Evolutionary conservation across 1,140 invertebrate species (phyloP).

Genomic region (Apis cerana): DNA sequence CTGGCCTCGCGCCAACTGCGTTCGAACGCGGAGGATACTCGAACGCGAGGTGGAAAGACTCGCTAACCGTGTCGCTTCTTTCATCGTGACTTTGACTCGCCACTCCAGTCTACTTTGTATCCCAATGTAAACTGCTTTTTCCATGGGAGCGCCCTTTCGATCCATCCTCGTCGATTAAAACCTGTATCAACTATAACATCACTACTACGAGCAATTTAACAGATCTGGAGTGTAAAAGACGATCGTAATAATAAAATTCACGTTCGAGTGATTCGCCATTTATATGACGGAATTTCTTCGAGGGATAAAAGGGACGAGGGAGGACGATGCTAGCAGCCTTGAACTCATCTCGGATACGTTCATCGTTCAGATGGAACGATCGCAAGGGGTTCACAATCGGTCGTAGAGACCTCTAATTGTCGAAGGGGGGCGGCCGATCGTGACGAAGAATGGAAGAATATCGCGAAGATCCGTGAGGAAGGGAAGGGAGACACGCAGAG

Average conservation of each 20-base stretch:
- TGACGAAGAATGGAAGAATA: slow-evolving; percentile 3
- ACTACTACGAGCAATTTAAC: neutral
- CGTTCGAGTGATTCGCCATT: too few species aligned
- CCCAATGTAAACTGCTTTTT: slow-evolving; percentile 39
- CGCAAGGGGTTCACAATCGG: slow-evolving; percentile 6
- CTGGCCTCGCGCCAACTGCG: slow-evolving; percentile 9
- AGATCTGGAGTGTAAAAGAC: neutral
- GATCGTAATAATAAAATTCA: too few species aligned
- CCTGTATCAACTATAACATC: too few species aligned
- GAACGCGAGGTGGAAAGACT: neutral
- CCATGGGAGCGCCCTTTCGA: slow-evolving; percentile 13
- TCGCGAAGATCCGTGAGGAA: neutral
- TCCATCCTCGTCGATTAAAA: slow-evolving; percentile 5
- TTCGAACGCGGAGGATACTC: too few species aligned
- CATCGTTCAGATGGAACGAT: neutral
- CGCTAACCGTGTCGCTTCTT: neutral
- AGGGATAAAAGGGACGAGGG: neutral
- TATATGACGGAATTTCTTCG: too few species aligned
- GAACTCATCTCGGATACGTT: neutral
- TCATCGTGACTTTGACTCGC: neutral
- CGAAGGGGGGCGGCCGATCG: slow-evolving; percentile 9
- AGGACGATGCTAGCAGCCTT: neutral
- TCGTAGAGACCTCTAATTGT: slow-evolving; percentile 29
- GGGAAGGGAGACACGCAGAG: neutral
- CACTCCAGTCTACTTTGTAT: neutral